These are phyloP conservation scores for Phylloscopus collybita DNA, from an alignment of 2,797 vertebrate genomes.

Conservation along the genomic window DNA sequence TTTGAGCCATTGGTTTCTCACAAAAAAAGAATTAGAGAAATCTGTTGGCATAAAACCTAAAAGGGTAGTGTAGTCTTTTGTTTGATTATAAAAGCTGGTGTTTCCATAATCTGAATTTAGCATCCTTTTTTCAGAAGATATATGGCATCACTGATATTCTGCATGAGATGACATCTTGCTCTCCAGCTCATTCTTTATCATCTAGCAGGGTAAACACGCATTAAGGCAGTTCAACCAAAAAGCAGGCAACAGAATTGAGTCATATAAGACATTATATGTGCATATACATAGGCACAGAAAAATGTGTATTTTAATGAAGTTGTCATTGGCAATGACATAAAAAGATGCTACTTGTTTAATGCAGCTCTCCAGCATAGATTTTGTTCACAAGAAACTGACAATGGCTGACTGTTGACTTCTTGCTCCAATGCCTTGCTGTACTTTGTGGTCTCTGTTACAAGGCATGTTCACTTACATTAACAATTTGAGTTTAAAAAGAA, in stretches of 20 bases:
- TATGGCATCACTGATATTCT: not conserved
- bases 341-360: not conserved
- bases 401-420: not conserved
- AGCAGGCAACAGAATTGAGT: not conserved
- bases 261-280: not conserved
- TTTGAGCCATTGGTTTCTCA: slow-evolving; percentile 63
- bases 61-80: not conserved
- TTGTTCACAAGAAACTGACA: not conserved
- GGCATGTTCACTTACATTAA: not conserved
- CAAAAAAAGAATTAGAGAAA: slow-evolving; percentile 32
- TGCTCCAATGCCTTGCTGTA: not conserved
- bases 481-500: not conserved
- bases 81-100: not conserved
- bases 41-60: not conserved
- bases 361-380: not conserved
- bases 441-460: not conserved
- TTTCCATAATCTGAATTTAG: not conserved
- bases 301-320: not conserved
- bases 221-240: not conserved
- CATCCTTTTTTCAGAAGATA: not conserved
- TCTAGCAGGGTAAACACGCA: not conserved
- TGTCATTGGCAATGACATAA: not conserved
- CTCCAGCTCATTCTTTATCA: not conserved
- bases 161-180: not conserved
- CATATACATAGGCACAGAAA: rapidly evolving